phyloP scores from a whole-genome alignment of 2,113 vertebrate genomes.

The Synodontis membranacea region DNA sequence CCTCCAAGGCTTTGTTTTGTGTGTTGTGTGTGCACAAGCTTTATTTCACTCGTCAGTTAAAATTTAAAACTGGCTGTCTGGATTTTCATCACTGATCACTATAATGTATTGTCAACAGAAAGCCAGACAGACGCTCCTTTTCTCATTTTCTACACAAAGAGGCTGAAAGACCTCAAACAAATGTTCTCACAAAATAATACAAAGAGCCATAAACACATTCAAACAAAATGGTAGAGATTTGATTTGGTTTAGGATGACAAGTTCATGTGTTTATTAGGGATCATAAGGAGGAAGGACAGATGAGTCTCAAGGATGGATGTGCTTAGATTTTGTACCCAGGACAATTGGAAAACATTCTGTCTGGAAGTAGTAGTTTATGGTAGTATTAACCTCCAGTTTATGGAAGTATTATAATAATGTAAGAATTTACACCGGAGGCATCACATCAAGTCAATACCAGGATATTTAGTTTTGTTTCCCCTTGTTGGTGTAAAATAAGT shows the following conservation, averaged over 20 bases:
- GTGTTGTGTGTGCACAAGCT: background rate
- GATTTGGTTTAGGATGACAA: background rate
- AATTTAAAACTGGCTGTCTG: constrained; percentile 55
- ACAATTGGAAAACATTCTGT: background rate
- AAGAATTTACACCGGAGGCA: background rate
- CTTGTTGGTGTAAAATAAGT: too few relatives aligned
- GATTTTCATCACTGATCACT: constrained; percentile 31
- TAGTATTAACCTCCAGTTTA: too few relatives aligned
- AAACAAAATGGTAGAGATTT: background rate
- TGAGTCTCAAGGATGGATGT: background rate
- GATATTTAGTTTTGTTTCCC: too few relatives aligned
- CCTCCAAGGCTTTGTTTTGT: constrained; percentile 8
- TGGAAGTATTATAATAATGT: too few relatives aligned
- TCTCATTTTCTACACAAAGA: constrained; percentile 18
- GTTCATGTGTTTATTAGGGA: constrained; percentile 11
- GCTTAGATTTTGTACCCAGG: background rate
- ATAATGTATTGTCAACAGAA: constrained; percentile 32
- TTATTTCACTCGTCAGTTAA: constrained; percentile 53
- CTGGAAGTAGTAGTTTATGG: background rate
- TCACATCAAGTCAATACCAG: too few relatives aligned
- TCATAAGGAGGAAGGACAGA: background rate
- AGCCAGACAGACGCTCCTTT: constrained; percentile 21
- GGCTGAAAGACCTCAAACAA: background rate
- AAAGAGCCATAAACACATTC: background rate
- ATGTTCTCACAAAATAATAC: constrained; percentile 14